Evolutionary conservation across 2,797 vertebrate genomes (phyloP).

Genomic region (Gobionotothen gibberifrons): DNA sequence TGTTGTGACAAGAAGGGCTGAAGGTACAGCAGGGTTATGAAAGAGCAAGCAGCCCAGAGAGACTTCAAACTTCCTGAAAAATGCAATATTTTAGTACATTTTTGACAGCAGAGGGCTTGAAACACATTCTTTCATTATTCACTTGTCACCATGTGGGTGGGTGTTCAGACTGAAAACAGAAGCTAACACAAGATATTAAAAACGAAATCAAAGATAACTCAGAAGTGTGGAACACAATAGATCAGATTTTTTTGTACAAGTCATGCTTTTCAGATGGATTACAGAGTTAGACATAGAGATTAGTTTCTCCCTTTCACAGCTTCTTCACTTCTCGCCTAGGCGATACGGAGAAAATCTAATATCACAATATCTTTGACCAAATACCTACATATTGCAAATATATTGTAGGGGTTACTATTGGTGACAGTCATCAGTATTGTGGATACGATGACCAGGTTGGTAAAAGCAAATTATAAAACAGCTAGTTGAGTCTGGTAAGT

Average conservation of each 20-base stretch:
- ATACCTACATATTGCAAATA: not conserved
- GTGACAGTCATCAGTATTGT: not conserved
- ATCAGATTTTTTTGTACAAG: not conserved
- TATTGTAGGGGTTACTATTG: not conserved
- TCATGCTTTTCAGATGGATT: conserved; percentile 32
- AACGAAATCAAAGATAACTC: conserved; percentile 26
- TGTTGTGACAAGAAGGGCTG: conserved; percentile 58
- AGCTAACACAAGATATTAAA: conserved; percentile 39
- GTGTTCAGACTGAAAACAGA: conserved; percentile 26
- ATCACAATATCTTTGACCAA: not conserved
- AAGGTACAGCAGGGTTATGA: conserved; percentile 51
- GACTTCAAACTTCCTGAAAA: conserved; percentile 42
- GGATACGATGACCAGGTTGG: too few relatives aligned
- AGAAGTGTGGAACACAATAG: conserved; percentile 11
- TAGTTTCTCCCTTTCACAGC: conserved; percentile 21
- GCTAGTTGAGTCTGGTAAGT: not conserved
- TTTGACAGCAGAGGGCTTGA: conserved; percentile 53
- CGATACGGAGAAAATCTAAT: too few relatives aligned
- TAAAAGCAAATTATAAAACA: not conserved
- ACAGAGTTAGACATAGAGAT: conserved; percentile 18
- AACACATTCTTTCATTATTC: conserved; percentile 35
- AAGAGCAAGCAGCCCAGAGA: conserved; percentile 44
- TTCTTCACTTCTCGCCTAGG: not conserved
- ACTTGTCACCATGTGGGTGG: conserved; percentile 17
- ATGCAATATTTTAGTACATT: conserved; percentile 41